Percentiles rank a stretch among this genome's conserved stretches.
phyloP scores from a whole-genome alignment of 2,797 vertebrate species.

The Myripristis murdjan region DNA sequence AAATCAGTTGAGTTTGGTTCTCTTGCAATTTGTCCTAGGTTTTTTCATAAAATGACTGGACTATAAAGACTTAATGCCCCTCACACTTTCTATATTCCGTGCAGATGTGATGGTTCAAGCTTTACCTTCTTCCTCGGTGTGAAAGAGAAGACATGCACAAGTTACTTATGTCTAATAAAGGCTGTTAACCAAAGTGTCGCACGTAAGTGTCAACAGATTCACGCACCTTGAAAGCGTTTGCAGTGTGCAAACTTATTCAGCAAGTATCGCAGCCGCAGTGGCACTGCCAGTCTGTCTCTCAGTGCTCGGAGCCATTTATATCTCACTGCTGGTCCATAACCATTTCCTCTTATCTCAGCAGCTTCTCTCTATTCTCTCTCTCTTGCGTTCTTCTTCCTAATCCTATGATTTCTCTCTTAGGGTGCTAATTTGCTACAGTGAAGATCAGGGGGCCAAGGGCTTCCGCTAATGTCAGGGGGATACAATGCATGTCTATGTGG shows the following conservation, averaged over 20 bases:
- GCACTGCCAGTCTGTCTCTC: constrained; percentile 48
- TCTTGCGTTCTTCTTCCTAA: constrained; percentile 41
- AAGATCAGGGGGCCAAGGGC: constrained; percentile 64
- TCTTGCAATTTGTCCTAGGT: too few species aligned
- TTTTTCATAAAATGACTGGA: too few species aligned
- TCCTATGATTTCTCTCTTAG: constrained; percentile 66
- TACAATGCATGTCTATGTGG: constrained; percentile 19
- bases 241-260: constrained; percentile 15
- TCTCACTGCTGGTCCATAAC: constrained; percentile 61
- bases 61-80: too few species aligned
- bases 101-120: too few species aligned
- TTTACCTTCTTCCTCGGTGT: background rate
- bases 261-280: constrained; percentile 35
- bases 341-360: constrained; percentile 57
- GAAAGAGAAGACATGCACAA: background rate
- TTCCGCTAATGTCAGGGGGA: constrained; percentile 48
- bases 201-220: constrained; percentile 28
- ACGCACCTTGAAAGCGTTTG: too few species aligned
- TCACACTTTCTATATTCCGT: too few species aligned
- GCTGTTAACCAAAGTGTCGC: background rate
- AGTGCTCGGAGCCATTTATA: constrained; percentile 61
- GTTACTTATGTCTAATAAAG: too few species aligned
- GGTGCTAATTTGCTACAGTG: constrained; percentile 76
- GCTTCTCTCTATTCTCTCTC: constrained; percentile 48
- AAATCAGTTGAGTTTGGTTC: too few species aligned